phyloP scores from a whole-genome alignment of 2,888 invertebrate species.

The Philonicus albiceps region DNA sequence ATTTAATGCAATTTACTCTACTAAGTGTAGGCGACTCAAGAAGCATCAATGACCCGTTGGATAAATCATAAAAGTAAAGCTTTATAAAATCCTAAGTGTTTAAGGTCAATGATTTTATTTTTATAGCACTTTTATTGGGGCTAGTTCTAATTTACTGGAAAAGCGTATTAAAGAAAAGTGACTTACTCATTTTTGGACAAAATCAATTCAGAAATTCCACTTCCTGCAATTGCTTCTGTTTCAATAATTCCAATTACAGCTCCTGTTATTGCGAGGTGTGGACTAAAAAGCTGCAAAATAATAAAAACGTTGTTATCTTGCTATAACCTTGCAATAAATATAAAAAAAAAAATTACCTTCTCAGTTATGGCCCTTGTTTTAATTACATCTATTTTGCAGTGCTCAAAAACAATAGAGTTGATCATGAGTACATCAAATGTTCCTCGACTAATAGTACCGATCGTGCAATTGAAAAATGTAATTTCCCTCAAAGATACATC shows the following conservation, averaged over 20 bases:
- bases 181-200: constrained; percentile 58
- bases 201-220: constrained; percentile 58
- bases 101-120: background rate
- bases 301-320: background rate
- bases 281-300: constrained; percentile 54
- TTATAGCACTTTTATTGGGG: too few relatives aligned
- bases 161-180: too few relatives aligned
- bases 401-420: constrained; percentile 57
- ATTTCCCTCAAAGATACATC: constrained; percentile 59
- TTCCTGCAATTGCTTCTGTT: constrained; percentile 59
- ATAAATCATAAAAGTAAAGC: background rate
- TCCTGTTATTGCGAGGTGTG: constrained; percentile 57
- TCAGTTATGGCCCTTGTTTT: constrained; percentile 58
- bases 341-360: constrained; percentile 53
- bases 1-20: background rate
- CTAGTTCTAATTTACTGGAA: too few relatives aligned
- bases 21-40: background rate
- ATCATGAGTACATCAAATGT: constrained; percentile 61
- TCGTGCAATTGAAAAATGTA: constrained; percentile 56
- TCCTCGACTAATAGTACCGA: constrained; percentile 55
- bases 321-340: background rate
- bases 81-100: background rate
- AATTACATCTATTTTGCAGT: constrained; percentile 57
- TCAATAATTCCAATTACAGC: constrained; percentile 60
- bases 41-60: background rate